Evolutionary conservation across 2,888 invertebrate genomes (phyloP), one percentile per base, ranked within the genome.

Genomic region (Mactromeris polynyma): DNA sequence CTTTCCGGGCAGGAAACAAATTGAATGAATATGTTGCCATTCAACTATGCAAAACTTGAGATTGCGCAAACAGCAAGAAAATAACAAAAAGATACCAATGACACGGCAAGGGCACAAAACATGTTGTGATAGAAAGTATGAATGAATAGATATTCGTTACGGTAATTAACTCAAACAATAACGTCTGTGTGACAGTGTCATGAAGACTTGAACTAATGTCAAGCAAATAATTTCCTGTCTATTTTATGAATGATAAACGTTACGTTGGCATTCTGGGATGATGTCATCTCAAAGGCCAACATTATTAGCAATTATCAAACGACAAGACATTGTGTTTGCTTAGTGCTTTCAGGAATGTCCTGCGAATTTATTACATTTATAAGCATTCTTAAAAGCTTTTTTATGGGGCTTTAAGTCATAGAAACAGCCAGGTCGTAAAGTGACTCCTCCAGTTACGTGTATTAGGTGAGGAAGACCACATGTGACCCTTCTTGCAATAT

Each of bases 61-160:
- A 11, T 3, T 36, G 36, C 73, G 73, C n/a, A 73, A 73, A 73
- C 9, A 36, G 73, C 73, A 33, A 33, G 19, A 4, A 73, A 73
- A 33, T 33, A 33, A 73, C 73, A 73, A 73, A 73, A 73, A 73
- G 73, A 36, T 14, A 73, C 73, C 33, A 33, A 36, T 73, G 73
- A 73, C 73, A 73, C 73, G 73, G 17, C 33, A 73, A 73, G 73
- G 14, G 73, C 19, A 73, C 36, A 73, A 73, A 73, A 73, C 73
- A 73, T 33, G 0, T 21, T 19, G 3, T 73, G 73, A 73, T 73
- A 73, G 31, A 73, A 73, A 73, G 11, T 73, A 73, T 73, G 73
- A 73, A 73, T 73, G 73, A 33, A 73, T 33, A 33, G 2, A 11
- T 36, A 2, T 19, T 73, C 36, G 33, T 73, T 73, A 33, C 73